These are phyloP conservation scores for Amphiprion clarkii DNA, from an alignment of 2,797 vertebrate species.

Conservation along the genomic window DNA sequence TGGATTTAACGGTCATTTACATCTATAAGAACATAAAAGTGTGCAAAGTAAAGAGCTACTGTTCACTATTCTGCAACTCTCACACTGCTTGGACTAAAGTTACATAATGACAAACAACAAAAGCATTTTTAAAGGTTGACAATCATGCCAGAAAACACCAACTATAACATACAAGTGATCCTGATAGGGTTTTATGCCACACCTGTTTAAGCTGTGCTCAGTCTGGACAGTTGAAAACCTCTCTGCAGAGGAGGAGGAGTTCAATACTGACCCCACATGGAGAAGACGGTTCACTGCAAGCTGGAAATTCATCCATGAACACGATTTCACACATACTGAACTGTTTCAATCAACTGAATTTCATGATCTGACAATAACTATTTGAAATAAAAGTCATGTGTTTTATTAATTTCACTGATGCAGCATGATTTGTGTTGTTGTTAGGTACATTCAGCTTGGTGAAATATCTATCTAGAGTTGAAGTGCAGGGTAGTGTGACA, in stretches of 20 bases:
- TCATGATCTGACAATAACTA: slow-evolving; percentile 57
- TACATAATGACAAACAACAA: not conserved
- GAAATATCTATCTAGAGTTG: no score
- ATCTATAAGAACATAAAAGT: not conserved
- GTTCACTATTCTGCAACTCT: not conserved
- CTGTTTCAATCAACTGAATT: slow-evolving; percentile 23
- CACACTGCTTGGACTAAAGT: not conserved
- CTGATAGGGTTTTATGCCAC: not conserved
- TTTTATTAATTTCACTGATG: not conserved
- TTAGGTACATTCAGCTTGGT: not conserved
- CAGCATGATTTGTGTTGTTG: not conserved
- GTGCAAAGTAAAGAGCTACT: not conserved
- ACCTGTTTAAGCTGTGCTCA: slow-evolving; percentile 17
- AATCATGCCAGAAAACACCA: not conserved
- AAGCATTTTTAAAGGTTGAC: not conserved
- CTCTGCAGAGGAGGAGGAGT: slow-evolving; percentile 3
- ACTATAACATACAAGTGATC: not conserved
- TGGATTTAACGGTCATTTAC: not conserved
- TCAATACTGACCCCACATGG: slow-evolving; percentile 59
- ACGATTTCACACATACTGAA: not conserved
- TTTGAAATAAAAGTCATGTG: slow-evolving; percentile 19
- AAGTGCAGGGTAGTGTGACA: no score
- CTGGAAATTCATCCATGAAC: slow-evolving; percentile 8
- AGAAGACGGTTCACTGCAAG: slow-evolving; percentile 41
- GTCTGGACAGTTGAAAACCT: slow-evolving; percentile 7